Conservation (phyloP, 2,888 invertebrate genomes). For the Melitaea athalia region DNA sequence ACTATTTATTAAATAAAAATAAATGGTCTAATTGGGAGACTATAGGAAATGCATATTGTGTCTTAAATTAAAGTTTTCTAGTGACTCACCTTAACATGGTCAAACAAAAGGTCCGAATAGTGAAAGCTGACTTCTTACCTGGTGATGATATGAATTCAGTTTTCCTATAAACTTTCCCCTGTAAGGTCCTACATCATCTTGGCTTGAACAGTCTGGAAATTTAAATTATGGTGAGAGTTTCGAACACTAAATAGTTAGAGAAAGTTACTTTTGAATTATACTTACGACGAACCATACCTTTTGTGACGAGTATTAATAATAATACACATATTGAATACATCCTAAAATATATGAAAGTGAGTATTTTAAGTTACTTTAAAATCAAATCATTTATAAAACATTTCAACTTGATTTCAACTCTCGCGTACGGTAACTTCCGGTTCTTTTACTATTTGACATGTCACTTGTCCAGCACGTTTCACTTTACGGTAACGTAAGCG, state of each 20-base stretch:
- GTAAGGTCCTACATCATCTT: slow-evolving; percentile 88
- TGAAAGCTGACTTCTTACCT: slow-evolving; percentile 59
- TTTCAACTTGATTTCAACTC: slow-evolving; percentile 41
- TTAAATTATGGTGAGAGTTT: slow-evolving; percentile 19
- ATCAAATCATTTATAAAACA: slow-evolving; percentile 53
- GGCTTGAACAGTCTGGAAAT: slow-evolving; percentile 67
- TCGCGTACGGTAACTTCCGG: slow-evolving; percentile 47
- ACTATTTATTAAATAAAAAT: too few species aligned
- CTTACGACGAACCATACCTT: slow-evolving; percentile 49
- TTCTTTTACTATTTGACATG: slow-evolving; percentile 50
- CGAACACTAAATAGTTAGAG: slow-evolving; percentile 45
- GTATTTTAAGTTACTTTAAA: slow-evolving; percentile 46
- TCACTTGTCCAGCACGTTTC: slow-evolving; percentile 43
- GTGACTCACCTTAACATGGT: slow-evolving; percentile 34
- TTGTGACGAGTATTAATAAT: slow-evolving; percentile 52
- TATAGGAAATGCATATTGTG: too few species aligned
- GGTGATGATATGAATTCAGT: slow-evolving; percentile 95
- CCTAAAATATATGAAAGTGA: slow-evolving; percentile 45
- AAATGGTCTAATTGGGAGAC: too few species aligned
- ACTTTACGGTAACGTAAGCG: slow-evolving; percentile 35
- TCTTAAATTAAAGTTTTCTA: not conserved
- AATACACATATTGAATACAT: slow-evolving; percentile 60
- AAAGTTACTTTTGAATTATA: slow-evolving; percentile 52
- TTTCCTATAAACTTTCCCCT: slow-evolving; percentile 91
- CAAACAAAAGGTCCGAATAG: slow-evolving; percentile 28